Evolutionary conservation across 2,888 invertebrate genomes (phyloP), one percentile per base, ranked within the genome.

Genomic region (Hirtodrosophila histrioides): DNA sequence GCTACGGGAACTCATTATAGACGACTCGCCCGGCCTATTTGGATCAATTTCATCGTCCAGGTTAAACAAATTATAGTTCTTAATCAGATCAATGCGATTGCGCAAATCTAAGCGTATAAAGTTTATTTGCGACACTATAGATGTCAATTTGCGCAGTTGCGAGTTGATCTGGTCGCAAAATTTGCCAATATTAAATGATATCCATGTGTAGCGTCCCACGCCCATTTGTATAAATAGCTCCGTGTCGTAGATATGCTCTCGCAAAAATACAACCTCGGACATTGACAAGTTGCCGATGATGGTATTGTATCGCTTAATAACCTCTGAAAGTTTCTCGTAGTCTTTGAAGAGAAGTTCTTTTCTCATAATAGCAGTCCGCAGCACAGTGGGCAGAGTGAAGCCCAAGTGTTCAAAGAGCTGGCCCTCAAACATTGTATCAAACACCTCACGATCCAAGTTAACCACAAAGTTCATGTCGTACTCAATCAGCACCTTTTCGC

Each of bases 201-300:
- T 95, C 98, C 98, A 98, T 43, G 95, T 96, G 57, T 97, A 94
- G 29, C 97, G 93, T 3, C 95, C 95, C 0, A 96, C 92, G 0
- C 98, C 98, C 3, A 97, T 96, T 82, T 96, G 94, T 48, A 97
- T 94, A 50, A 94, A 93, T 36, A 95, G 93, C 89, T 97, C 97
- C 68, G 95, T 94, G 66, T 95, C 94, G 75, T 94, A 92, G 0
- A 97, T 92, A 74, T 94, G 94, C 10, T 93, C 93, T 75, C 95
- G 94, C 89, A 96, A 92, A 54, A 97, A 93, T 65, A 94, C 93
- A 0, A 95, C 93, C 92, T 97, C 96, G 0, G 96, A 95, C 8
- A 93, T 91, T 31, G 95, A 95, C 53, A 98, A 92, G 3, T 94
- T 94, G 0, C 93, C 91, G 0, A 95, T 90, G 29, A 95, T 94